Base-by-base conservation (phyloP, 2,797 vertebrate species). In the Crenuchus spilurus region DNA sequence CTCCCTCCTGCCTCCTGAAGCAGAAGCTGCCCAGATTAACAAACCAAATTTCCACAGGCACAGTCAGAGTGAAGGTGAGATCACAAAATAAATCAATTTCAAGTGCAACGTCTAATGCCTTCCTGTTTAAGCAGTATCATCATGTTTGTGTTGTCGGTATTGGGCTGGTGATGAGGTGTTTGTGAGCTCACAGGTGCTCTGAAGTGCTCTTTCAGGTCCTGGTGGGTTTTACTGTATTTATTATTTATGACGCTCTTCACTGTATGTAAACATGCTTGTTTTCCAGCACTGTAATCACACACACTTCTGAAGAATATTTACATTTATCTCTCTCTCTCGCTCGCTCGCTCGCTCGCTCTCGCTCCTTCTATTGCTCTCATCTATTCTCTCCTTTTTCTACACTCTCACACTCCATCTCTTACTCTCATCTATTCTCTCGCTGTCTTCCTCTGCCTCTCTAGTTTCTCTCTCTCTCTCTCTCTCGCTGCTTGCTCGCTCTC, bases 361-460 rank as follows among this genome's bases (percentile, higher is more conserved):
- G 8, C 18, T 22, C 9, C 2, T 4, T 4, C 13, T 51, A 11
- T 54, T 54, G 11, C 11, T 28, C 13, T 4, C 13, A 11, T 37
- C 6, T 16, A 51, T 5, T 41, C 35, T 62, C 60, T 62, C 31
- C 37, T 18, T 18, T 6, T 20, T 9, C 6, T 28, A 67, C 67
- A 64, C 48, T 66, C 31, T 75, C 9, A 4, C 22, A 18, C 26
- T 24, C 39, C 8, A 24, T 35, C 14, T 52, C 54, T 75, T 14
- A 67, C 75, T 72, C 55, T 20, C 8, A n/a, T n/a, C n/a, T n/a
- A n/a, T n/a, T n/a, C 57, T 58, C 68, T 31, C 57, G 66, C 70
- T 62, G 58, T 52, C 51, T 30, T 26, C 31, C 52, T 31, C 52
- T 30, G 3, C 14, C 24, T 54, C 26, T 55, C 31, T 37, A n/a